Evolutionary conservation across 2,113 vertebrate species (phyloP), one percentile per base, ranked within the genome.

Genomic region (Albula goreensis): DNA sequence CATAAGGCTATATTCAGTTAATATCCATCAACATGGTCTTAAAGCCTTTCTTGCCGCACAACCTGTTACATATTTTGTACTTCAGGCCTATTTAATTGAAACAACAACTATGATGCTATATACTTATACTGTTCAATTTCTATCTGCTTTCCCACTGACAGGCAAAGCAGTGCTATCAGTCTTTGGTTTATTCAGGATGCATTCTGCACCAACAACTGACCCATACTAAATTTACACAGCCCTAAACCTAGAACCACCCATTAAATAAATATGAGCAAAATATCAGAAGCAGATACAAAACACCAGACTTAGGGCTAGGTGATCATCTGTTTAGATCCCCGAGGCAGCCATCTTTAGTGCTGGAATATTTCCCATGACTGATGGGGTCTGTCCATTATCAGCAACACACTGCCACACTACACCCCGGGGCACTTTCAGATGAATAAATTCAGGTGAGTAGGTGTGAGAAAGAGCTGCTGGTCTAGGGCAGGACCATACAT

Each of bases 371-470:
- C 25, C 77, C 22, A 48, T 77, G 17, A n/a, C 5, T 19, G n/a
- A 13, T 31, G n/a, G 49, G 60, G 66, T 41, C 84, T 77, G 31
- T 85, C 51, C 51, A 79, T 85, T 77, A 78, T 74, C 22, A 74
- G 70, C 25, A 74, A 74, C 2, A 13, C 51, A 8, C 77, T 79
- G 74, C 56, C 25, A 83, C 31, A 22, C 31, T 11, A 51, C 50
- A 12, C 22, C 78, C 50, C 74, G 8, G 31, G 31, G 77, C 7
- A 2, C 49, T 80, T 10, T 22, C 77, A 60, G 74, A 52, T 52
- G 12, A 66, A 22, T 22, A 66, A 2, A 4, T 22, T 2, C 15
- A 66, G 60, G 31, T 41, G 31, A 41, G 31, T 41, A 66, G 60
- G 6, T 66, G 60, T 22, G 17, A 41, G 31, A 41, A 41, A 41